Evolutionary conservation across 2,888 invertebrate genomes (phyloP), one percentile per base, ranked within the genome.

Genomic region (Smittia aterrima): DNA sequence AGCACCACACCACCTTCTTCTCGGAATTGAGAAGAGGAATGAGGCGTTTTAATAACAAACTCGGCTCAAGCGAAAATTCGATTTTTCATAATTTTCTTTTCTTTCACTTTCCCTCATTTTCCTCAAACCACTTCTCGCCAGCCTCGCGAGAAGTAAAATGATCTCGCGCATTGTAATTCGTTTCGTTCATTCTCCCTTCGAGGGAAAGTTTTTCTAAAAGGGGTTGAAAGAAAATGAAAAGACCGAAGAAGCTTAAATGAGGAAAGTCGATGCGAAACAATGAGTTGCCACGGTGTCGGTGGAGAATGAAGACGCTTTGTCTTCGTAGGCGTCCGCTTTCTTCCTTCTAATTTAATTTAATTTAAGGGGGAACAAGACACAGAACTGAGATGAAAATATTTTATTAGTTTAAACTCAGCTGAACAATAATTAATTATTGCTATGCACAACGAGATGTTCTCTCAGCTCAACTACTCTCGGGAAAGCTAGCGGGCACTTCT

Each of bases 401-500:
- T n/a, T n/a, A n/a, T n/a, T n/a, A n/a, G n/a, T n/a, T n/a, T n/a
- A n/a, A n/a, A n/a, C n/a, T n/a, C 32, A 32, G 32, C 32, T n/a
- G n/a, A n/a, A n/a, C n/a, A n/a, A n/a, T n/a, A n/a, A n/a, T 53
- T 53, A 53, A 53, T 53, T 18, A 53, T 53, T 53, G 16, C 20
- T n/a, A 75, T 80, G 80, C 4, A 78, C 77, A 4, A 77, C 76
- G 18, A 76, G 76, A 76, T 80, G 80, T 9, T 75, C 76, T 9
- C 77, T 77, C 4, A 80, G 76, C 75, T 80, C 79, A 0, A 77
- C 76, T 64, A 78, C 76, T 64, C 79, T 77, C 58, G 79, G 77
- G 74, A 80, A 80, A 2, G 79, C 78, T 58, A 75, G 75, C 1
- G 78, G 77, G 75, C 81, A 81, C 67, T 79, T 76, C 3, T 79